Base-by-base conservation (phyloP, 2,888 invertebrate species). In the Sclerodermus sp. region DNA sequence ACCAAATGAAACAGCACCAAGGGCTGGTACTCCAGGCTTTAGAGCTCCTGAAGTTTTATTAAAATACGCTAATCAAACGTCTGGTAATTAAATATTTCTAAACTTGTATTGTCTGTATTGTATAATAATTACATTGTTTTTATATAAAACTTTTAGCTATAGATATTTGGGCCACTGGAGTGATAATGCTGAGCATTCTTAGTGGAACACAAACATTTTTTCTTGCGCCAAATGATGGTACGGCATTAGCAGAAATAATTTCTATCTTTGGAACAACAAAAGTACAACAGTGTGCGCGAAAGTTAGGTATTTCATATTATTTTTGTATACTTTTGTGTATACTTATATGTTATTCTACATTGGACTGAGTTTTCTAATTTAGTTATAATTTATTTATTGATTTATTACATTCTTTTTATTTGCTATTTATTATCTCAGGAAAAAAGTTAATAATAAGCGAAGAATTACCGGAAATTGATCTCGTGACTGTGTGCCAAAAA, bases 131-230 rank as follows among this genome's bases (percentile, higher is more conserved):
- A 30, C 6, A 30, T 30, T 10, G 10, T 30, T 30, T 30, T 30
- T 30, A 30, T 30, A n/a, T n/a, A n/a, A n/a, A 31, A 36, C 32
- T 76, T 79, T 31, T 75, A 83, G 90, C 90, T 54, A 90, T 95
- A 60, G 95, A 95, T 80, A 83, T 91, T 66, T 95, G 95, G 94
- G 91, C 94, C 42, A 85, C 86, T 38, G 94, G 94, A 50, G 88
- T 94, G 43, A 91, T 94, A 63, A 84, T 94, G 71, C 80, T 91
- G 4, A 87, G 87, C 44, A 83, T 91, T 59, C 81, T 94, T 32
- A 88, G 89, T 64, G 86, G 87, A 37, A 86, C 91, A 10, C 91
- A 90, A 80, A 92, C 92, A 45, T 89, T 94, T 77, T 91, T 94
- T 76, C 87, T 89, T 66, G 90, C 91, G 16, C 84, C 86, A 30